phyloP scores from a whole-genome alignment of 2,888 invertebrate genomes.

The Ctenicera cuprea region DNA sequence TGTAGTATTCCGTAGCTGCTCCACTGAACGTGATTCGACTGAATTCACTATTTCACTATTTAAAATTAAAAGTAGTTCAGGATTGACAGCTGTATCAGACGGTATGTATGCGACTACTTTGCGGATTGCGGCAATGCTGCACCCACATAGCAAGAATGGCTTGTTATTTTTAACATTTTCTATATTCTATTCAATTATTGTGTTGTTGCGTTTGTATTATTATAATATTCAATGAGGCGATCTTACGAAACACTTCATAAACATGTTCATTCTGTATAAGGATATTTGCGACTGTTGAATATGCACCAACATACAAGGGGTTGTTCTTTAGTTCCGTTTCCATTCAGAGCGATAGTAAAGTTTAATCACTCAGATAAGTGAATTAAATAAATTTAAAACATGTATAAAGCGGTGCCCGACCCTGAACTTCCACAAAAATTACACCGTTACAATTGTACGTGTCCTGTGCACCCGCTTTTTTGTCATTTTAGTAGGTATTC shows the following conservation, averaged over 20 bases:
- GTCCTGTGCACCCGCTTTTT: not conserved
- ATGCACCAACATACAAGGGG: not conserved
- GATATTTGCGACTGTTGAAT: constrained; percentile 21
- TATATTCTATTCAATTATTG: constrained; percentile 47
- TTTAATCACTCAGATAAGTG: not conserved
- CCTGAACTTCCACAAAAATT: constrained; percentile 1
- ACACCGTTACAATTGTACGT: constrained; percentile 12
- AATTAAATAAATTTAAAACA: too few species aligned
- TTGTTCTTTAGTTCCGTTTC: too few species aligned
- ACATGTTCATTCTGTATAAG: constrained; percentile 22
- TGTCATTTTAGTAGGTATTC: not conserved
- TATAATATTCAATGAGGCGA: constrained; percentile 39
- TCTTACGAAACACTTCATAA: constrained; percentile 30
- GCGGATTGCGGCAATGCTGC: constrained; percentile 61
- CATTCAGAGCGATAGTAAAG: not conserved
- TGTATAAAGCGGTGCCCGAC: too few species aligned
- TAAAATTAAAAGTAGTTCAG: constrained; percentile 62
- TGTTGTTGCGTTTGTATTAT: constrained; percentile 36
- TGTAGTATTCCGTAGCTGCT: constrained; percentile 47
- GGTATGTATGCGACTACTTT: constrained; percentile 59
- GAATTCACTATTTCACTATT: constrained; percentile 61
- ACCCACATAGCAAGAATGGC: constrained; percentile 61
- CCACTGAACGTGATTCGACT: constrained; percentile 58
- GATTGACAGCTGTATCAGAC: constrained; percentile 58
- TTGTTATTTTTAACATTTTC: constrained; percentile 54